A percentile compares a stretch with the other conserved stretches of the same genome.
phyloP scores from a whole-genome alignment of 92 coral and sea anemone genomes.

The Palythoa grandis region DNA sequence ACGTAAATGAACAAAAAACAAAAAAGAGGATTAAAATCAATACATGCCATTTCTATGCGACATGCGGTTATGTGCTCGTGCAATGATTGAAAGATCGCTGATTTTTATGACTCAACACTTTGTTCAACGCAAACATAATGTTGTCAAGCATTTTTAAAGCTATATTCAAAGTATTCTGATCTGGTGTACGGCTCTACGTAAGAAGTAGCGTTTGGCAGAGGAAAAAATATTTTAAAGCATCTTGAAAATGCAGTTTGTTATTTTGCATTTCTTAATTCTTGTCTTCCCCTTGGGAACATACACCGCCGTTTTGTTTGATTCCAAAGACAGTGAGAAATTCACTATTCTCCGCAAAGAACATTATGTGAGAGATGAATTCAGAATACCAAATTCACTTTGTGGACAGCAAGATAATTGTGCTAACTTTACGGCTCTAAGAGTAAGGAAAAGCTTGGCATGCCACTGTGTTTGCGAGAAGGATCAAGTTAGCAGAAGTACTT shows the following conservation, averaged over 20 bases:
- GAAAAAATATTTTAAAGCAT: not conserved
- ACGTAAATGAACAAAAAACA: too few species aligned
- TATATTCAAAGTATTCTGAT: too few species aligned
- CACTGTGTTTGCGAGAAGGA: slow-evolving; percentile 1
- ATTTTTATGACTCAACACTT: too few species aligned
- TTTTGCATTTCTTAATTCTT: not conserved
- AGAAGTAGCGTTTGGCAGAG: too few species aligned
- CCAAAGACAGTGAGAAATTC: not conserved
- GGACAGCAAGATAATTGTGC: not conserved
- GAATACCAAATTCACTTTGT: not conserved
- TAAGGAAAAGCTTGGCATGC: not conserved
- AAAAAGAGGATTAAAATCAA: too few species aligned
- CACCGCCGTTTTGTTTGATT: not conserved
- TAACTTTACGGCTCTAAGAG: slow-evolving; percentile 8
- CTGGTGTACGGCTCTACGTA: too few species aligned
- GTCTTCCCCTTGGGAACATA: not conserved
- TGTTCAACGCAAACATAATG: too few species aligned
- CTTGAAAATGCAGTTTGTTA: not conserved
- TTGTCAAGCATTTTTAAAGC: too few species aligned
- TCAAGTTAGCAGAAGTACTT: slow-evolving; percentile 23
- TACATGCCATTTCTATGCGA: too few species aligned
- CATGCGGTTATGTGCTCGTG: too few species aligned
- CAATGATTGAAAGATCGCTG: too few species aligned
- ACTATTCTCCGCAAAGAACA: slow-evolving; percentile 2
- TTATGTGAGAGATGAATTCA: slow-evolving; percentile 30